Evolutionary conservation across 2,797 vertebrate genomes (phyloP).

Genomic region (Erpetoichthys calabaricus): DNA sequence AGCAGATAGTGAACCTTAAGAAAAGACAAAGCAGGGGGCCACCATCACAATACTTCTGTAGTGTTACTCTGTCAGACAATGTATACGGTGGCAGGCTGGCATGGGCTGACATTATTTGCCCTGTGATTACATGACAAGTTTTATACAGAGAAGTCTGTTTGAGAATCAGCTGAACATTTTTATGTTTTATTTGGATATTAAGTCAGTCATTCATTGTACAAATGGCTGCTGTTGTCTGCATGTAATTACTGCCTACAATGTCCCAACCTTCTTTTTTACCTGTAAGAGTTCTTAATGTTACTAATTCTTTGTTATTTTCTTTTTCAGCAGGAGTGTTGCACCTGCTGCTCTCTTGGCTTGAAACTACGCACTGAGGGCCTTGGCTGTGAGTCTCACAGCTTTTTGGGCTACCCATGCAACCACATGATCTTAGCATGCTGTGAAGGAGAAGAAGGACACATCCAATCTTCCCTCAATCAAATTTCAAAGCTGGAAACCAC

Average conservation of each 20-base stretch:
- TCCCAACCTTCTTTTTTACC: too few species aligned
- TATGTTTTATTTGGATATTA: too few species aligned
- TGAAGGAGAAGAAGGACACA: conserved; percentile 49
- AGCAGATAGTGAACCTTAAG: too few species aligned
- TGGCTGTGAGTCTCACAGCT: conserved; percentile 54
- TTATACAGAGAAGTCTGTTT: too few species aligned
- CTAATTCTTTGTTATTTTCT: conserved; percentile 7
- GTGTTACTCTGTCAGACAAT: background rate
- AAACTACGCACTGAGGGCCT: conserved; percentile 45
- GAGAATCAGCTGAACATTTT: too few species aligned
- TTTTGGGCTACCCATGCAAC: conserved; percentile 73
- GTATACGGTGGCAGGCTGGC: background rate
- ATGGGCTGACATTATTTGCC: background rate
- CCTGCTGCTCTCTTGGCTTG: conserved; percentile 75
- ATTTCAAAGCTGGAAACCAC: conserved; percentile 51
- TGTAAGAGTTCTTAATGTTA: too few species aligned
- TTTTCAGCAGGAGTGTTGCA: conserved; percentile 73
- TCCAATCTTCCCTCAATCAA: conserved; percentile 42
- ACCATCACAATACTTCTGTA: too few species aligned
- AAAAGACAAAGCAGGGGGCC: too few species aligned
- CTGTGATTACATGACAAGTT: background rate
- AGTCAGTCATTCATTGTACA: too few species aligned
- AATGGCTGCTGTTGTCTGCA: too few species aligned
- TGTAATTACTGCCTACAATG: too few species aligned
- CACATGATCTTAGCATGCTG: conserved; percentile 81